These are phyloP conservation scores for Adela reaumurella DNA, from an alignment of 2,888 invertebrate genomes.

Conservation along the genomic window DNA sequence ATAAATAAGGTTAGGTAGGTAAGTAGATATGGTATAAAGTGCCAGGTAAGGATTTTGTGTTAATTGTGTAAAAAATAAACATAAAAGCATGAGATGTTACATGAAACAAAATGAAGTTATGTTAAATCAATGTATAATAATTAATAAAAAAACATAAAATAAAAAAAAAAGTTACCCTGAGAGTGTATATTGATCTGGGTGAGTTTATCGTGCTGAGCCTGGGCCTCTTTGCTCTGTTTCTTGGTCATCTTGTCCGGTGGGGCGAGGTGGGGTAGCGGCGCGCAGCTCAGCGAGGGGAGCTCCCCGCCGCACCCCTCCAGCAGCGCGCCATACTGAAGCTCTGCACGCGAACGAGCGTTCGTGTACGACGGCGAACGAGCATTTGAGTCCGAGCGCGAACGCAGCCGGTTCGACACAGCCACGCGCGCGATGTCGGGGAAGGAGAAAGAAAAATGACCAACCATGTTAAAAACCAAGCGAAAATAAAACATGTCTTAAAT, in stretches of 20 bases:
- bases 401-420: no score
- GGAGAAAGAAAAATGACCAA: background rate
- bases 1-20: no score
- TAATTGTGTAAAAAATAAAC: constrained; percentile 2
- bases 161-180: constrained; percentile 65
- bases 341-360: no score
- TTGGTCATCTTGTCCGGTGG: constrained; percentile 61
- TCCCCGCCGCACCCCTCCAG: constrained; percentile 56
- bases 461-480: constrained; percentile 21
- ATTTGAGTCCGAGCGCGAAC: constrained; percentile 12
- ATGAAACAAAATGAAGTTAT: no score
- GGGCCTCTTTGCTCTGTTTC: constrained; percentile 58
- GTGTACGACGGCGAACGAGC: constrained; percentile 13
- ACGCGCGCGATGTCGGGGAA: constrained; percentile 15
- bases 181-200: constrained; percentile 79
- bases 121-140: no score
- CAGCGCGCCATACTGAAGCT: constrained; percentile 55
- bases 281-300: constrained; percentile 43
- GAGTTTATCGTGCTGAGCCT: constrained; percentile 70
- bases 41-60: no score
- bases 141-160: constrained; percentile 17
- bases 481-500: constrained; percentile 16
- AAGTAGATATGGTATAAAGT: no score
- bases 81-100: constrained; percentile 8
- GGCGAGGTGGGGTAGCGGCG: constrained; percentile 48